phyloP scores from a whole-genome alignment of 2,797 vertebrate species.

The Apogon hyalosoma region DNA sequence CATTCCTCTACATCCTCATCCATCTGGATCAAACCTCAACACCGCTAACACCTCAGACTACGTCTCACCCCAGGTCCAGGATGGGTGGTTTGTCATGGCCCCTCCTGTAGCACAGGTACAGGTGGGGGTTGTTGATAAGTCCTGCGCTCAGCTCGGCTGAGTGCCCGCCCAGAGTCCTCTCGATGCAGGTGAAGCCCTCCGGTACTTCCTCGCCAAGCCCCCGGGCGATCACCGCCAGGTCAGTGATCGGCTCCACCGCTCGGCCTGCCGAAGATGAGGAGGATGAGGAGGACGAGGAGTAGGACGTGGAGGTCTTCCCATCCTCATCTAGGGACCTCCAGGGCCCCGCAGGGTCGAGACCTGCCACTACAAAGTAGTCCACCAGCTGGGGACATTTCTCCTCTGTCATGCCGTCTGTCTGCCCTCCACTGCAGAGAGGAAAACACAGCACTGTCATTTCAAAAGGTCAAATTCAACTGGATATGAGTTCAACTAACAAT shows the following conservation, averaged over 20 bases:
- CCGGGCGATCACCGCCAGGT: slow-evolving; percentile 91
- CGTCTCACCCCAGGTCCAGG: slow-evolving; percentile 90
- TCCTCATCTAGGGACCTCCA: slow-evolving; percentile 86
- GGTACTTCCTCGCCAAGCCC: slow-evolving; percentile 93
- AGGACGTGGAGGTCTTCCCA: slow-evolving; percentile 40
- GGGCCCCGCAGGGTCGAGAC: slow-evolving; percentile 81
- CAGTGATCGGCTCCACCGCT: slow-evolving; percentile 88
- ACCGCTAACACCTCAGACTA: no score
- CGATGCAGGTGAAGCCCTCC: slow-evolving; percentile 96
- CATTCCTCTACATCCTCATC: no score
- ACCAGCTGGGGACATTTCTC: slow-evolving; percentile 94
- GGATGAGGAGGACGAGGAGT: slow-evolving; percentile 25
- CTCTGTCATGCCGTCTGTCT: slow-evolving; percentile 88
- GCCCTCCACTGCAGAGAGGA: slow-evolving; percentile 72
- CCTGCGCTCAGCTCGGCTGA: slow-evolving; percentile 91
- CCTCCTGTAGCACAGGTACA: slow-evolving; percentile 92
- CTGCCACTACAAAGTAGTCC: slow-evolving; percentile 96
- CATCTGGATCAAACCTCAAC: no score
- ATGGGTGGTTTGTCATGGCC: slow-evolving; percentile 91
- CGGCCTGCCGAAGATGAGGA: slow-evolving; percentile 57
- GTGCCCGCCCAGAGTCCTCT: slow-evolving; percentile 88
- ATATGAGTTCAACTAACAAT: background rate
- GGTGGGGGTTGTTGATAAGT: slow-evolving; percentile 92
- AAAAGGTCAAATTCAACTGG: background rate
- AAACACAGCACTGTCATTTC: background rate